phyloP scores from a whole-genome alignment of 2,888 invertebrate species.

The Leptura quadrifasciata region DNA sequence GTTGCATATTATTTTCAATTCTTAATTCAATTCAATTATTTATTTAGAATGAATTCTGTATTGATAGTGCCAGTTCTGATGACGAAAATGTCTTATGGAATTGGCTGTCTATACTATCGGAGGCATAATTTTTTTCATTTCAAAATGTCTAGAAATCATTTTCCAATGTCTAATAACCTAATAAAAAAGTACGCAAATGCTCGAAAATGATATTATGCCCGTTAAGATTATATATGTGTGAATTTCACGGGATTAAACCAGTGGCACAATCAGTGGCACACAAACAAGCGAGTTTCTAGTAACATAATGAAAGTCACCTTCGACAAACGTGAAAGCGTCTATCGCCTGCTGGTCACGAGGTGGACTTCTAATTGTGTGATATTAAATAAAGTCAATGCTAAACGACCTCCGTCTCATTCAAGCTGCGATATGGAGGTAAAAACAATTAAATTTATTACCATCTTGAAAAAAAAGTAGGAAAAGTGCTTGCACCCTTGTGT shows the following conservation, averaged over 20 bases:
- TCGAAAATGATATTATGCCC: neutral
- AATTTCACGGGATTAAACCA: slow-evolving; percentile 21
- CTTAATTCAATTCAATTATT: no score
- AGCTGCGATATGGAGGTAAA: neutral
- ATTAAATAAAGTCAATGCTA: neutral
- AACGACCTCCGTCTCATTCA: neutral
- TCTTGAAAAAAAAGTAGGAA: no score
- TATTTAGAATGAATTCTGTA: no score
- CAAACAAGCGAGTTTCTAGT: slow-evolving; percentile 22
- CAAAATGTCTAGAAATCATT: no score
- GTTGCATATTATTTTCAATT: no score
- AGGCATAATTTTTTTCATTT: no score
- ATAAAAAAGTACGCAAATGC: neutral
- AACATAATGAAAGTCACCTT: slow-evolving; percentile 31
- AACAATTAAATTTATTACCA: slow-evolving; percentile 3
- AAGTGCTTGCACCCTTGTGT: no score
- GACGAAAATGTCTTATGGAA: no score
- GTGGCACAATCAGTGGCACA: slow-evolving; percentile 40
- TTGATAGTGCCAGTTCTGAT: no score
- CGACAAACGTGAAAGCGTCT: slow-evolving; percentile 23
- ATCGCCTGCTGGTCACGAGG: slow-evolving; percentile 21
- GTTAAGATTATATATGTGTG: neutral
- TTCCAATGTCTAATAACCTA: no score
- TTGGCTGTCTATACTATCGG: no score
- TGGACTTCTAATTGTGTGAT: neutral